Evolutionary conservation across 2,888 invertebrate species (phyloP).

Genomic region (Philonicus albiceps): DNA sequence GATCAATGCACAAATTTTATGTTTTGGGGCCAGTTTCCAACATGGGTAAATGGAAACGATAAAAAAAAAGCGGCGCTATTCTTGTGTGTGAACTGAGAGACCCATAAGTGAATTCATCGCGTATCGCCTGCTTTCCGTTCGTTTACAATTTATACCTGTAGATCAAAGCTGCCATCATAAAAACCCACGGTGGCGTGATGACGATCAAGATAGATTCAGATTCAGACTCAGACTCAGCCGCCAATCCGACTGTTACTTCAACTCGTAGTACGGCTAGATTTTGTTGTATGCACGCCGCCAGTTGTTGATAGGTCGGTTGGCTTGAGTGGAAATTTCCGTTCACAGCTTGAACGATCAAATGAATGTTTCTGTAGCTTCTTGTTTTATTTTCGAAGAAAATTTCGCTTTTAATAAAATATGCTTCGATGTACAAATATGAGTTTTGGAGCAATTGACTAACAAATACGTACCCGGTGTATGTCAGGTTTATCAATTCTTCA

Average conservation of each 20-base stretch:
- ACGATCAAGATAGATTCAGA: not conserved
- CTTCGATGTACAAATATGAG: not conserved
- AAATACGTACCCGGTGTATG: not conserved
- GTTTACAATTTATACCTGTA: not conserved
- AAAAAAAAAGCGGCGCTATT: not conserved
- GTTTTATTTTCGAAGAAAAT: not conserved
- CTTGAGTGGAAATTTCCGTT: conserved; percentile 20
- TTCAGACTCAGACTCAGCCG: not conserved
- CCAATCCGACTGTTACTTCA: not conserved
- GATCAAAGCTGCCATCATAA: not conserved
- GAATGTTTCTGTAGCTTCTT: not conserved
- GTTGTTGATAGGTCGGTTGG: not conserved
- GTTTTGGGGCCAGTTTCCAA: not conserved
- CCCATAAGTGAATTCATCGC: not conserved
- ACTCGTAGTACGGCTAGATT: not conserved
- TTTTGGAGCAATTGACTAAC: not conserved
- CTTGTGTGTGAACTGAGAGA: not conserved
- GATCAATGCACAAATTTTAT: not conserved
- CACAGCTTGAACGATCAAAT: not conserved
- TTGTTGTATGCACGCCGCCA: not conserved
- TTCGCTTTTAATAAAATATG: not conserved
- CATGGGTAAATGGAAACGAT: not conserved
- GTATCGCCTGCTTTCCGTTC: not conserved
- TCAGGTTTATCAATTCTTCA: not conserved
- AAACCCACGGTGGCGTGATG: not conserved